Base-by-base conservation (phyloP, 1,140 invertebrate species). In the Drosophila nebulosa region DNA sequence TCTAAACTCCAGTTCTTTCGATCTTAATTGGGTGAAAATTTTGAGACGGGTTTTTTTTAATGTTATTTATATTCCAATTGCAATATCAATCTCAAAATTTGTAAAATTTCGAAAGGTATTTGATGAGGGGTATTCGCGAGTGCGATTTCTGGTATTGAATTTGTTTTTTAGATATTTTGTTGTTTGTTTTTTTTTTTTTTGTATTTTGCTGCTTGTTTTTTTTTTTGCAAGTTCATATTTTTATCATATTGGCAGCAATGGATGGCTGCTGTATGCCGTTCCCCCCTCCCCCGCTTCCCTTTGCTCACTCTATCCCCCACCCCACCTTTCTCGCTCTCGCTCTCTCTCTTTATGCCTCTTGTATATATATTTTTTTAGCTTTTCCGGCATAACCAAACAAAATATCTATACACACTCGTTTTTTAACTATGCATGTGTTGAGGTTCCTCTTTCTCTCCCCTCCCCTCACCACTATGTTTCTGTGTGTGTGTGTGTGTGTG, bases 161-260 rank as follows among this genome's bases (percentile, higher is more conserved):
- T n/a, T n/a, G n/a, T n/a, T n/a, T 12, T n/a, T 30, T 30, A 9
- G 27, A 30, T 9, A 14, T 32, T 32, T 32, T 3, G 4, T 36
- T 30, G 18, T n/a, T 56, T 56, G 5, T 53, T 71, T 53, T 69
- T 80, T 80, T 78, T 86, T 4, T 1, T 32, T 32, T 32, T 32
- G 30, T 32, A 32, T 32, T 32, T 32, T 32, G 30, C 36, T 63
- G 74, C 56, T 78, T 88, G 74, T 76, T 84, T 64, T 81, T 78
- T 88, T 70, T 76, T 84, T 64, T 81, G 83, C 83, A 78, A 86
- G 83, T 88, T 88, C 83, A 88, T 88, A 88, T 88, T 88, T 88
- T 88, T 88, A 88, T 88, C 83, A 88, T 88, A 88, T 88, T 88
- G 78, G 83, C 78, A 86, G 75, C 77, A 79, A 51, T 56, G 75